A percentile compares a stretch with the other conserved stretches of the same genome.
These are phyloP conservation scores for Andrena marginata DNA, from an alignment of 2,888 invertebrate genomes.

Conservation along the genomic window DNA sequence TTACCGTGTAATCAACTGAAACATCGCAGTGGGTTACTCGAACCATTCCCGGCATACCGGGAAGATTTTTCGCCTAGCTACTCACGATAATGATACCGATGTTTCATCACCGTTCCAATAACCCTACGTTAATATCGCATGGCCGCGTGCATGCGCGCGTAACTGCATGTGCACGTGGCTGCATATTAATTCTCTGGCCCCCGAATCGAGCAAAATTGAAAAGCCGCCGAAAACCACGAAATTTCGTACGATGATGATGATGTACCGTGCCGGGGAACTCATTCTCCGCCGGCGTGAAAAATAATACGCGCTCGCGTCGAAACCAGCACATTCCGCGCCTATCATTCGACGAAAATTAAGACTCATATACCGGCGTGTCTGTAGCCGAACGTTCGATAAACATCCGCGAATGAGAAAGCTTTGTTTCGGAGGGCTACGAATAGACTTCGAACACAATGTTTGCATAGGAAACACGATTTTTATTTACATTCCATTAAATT, in stretches of 20 bases:
- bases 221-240: constrained; percentile 54
- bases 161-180: constrained; percentile 29
- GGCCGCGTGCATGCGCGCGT: constrained; percentile 16
- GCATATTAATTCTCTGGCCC: constrained; percentile 64
- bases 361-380: background rate
- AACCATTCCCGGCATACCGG: constrained; percentile 23
- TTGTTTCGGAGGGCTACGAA: constrained; percentile 1
- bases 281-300: constrained; percentile 45
- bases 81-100: constrained; percentile 37
- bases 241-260: constrained; percentile 41
- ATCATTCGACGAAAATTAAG: constrained; percentile 20
- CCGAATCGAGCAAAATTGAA: constrained; percentile 60
- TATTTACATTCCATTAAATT: constrained; percentile 29
- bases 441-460: constrained; percentile 8
- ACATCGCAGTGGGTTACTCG: constrained; percentile 58
- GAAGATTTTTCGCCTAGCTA: constrained; percentile 40
- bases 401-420: constrained; percentile 13
- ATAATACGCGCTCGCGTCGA: constrained; percentile 44
- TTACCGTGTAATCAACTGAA: constrained; percentile 64
- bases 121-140: constrained; percentile 33
- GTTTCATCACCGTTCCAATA: constrained; percentile 57
- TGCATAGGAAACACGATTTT: constrained; percentile 19
- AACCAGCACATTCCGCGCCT: constrained; percentile 32
- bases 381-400: constrained; percentile 8
- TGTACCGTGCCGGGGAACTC: constrained; percentile 36